These are phyloP conservation scores for Selenia dentaria DNA, from an alignment of 2,888 invertebrate genomes.

Conservation along the genomic window DNA sequence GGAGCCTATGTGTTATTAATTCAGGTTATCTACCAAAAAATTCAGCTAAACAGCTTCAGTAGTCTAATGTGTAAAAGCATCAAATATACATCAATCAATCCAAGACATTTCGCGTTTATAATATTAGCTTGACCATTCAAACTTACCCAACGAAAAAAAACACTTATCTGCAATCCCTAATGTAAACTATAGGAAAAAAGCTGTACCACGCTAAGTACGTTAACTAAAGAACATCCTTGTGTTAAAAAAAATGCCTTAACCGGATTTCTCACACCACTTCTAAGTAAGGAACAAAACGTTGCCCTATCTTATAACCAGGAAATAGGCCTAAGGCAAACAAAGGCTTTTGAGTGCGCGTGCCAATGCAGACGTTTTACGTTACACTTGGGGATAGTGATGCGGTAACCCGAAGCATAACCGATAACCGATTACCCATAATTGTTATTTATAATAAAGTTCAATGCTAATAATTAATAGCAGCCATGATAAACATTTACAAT, in stretches of 20 bases:
- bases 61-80: too few species aligned
- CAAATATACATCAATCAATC: too few species aligned
- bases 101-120: too few species aligned
- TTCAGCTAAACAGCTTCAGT: too few species aligned
- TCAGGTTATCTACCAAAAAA: too few species aligned
- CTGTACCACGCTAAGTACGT: constrained; percentile 18
- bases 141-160: constrained; percentile 2
- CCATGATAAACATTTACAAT: too few species aligned
- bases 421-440: too few species aligned
- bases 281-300: constrained; percentile 66
- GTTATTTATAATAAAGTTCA: too few species aligned
- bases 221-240: constrained; percentile 27
- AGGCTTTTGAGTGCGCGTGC: constrained; percentile 69
- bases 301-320: constrained; percentile 54
- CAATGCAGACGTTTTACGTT: constrained; percentile 41
- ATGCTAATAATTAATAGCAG: too few species aligned
- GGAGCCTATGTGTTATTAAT: too few species aligned
- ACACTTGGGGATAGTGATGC: constrained; percentile 25
- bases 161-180: constrained; percentile 6
- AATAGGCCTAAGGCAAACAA: constrained; percentile 48
- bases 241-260: constrained; percentile 41
- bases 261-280: constrained; percentile 68
- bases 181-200: constrained; percentile 6
- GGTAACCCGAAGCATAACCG: not conserved
- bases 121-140: too few species aligned